Percentiles rank a stretch among this genome's conserved stretches.
Conservation (phyloP, 2,888 invertebrate species). For the Eurytoma adleriae region DNA sequence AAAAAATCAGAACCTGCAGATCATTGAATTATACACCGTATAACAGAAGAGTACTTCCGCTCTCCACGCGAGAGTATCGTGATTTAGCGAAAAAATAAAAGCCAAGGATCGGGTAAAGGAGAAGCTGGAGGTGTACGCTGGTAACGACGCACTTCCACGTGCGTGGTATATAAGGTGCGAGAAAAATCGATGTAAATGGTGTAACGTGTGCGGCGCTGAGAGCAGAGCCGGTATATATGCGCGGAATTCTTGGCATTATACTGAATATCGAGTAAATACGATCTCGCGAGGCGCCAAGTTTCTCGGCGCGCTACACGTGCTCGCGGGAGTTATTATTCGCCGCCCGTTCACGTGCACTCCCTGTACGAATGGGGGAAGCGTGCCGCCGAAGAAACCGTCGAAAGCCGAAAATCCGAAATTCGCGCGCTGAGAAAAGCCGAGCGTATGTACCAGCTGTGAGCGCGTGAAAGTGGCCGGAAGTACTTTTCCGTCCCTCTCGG, state of each 20-base stretch:
- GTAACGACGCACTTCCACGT: constrained; percentile 11
- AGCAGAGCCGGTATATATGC: not conserved
- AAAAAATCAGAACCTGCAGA: not conserved
- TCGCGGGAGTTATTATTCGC: constrained; percentile 29
- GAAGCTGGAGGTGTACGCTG: not conserved
- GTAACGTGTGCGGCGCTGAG: constrained; percentile 7
- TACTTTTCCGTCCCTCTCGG: constrained; percentile 1
- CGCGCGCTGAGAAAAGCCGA: not conserved
- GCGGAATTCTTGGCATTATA: constrained; percentile 33
- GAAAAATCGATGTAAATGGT: constrained; percentile 29
- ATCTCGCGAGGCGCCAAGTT: constrained; percentile 30
- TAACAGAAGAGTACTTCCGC: not conserved
- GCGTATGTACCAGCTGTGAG: not conserved
- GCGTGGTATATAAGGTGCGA: not conserved
- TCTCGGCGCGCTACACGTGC: not conserved
- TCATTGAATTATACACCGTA: constrained; percentile 14
- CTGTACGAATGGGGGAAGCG: not conserved
- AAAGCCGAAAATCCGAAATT: too few relatives aligned
- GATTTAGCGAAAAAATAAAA: constrained; percentile 21
- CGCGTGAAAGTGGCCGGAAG: not conserved
- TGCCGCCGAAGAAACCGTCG: not conserved
- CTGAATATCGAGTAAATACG: constrained; percentile 43
- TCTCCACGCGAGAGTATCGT: not conserved
- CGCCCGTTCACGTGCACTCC: not conserved
- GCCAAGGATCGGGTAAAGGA: not conserved